A percentile compares a stretch with the other conserved stretches of the same genome.
Conservation (phyloP, 2,888 invertebrate genomes). For the Tipula lateralis region DNA sequence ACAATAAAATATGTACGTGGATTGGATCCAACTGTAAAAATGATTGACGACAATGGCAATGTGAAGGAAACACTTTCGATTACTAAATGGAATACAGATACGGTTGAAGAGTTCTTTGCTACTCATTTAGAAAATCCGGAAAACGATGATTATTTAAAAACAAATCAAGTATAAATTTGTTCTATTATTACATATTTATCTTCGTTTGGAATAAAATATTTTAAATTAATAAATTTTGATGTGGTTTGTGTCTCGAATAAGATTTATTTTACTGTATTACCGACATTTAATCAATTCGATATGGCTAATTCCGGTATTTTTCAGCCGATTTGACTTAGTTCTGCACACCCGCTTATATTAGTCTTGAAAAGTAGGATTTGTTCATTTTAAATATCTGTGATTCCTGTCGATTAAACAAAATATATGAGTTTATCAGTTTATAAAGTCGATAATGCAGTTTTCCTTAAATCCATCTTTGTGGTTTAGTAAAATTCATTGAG, state of each 20-base stretch:
- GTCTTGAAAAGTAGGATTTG: too few species aligned
- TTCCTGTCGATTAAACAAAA: too few species aligned
- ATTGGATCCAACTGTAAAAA: constrained; percentile 87
- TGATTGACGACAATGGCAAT: constrained; percentile 78
- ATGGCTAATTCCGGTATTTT: too few species aligned
- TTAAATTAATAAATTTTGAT: background rate
- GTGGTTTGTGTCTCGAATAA: background rate
- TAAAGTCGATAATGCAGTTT: too few species aligned
- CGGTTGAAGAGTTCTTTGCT: constrained; percentile 91
- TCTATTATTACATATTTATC: background rate
- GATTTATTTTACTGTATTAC: background rate
- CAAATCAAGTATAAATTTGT: constrained; percentile 45
- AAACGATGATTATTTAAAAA: constrained; percentile 56
- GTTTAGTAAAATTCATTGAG: too few species aligned
- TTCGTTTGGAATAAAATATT: background rate
- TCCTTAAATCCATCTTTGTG: too few species aligned
- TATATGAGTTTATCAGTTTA: too few species aligned
- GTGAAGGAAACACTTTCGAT: constrained; percentile 87
- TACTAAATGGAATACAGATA: constrained; percentile 98
- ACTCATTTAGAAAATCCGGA: constrained; percentile 67
- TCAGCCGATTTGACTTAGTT: too few species aligned
- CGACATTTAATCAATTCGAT: too few species aligned
- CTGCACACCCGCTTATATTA: too few species aligned
- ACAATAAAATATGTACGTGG: constrained; percentile 90
- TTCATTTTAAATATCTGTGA: too few species aligned